Evolutionary conservation across 2,888 invertebrate genomes (phyloP).

Genomic region (Desoria tigrina): DNA sequence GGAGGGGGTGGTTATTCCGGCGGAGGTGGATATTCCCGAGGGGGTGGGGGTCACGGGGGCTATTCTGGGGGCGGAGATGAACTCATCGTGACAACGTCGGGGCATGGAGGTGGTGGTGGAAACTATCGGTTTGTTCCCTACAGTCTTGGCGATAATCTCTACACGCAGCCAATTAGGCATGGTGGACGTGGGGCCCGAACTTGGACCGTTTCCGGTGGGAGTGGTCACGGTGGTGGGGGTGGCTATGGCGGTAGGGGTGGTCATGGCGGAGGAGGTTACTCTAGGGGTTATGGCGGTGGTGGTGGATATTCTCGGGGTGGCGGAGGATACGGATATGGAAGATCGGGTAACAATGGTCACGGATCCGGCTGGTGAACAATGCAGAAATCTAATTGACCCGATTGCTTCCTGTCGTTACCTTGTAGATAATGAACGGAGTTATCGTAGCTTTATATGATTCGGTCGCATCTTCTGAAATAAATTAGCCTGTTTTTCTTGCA

Average conservation of each 20-base stretch:
- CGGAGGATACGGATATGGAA: neutral
- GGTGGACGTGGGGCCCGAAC: slow-evolving; percentile 6
- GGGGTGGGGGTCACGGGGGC: neutral
- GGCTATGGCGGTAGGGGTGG: neutral
- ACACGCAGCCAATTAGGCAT: slow-evolving; percentile 12
- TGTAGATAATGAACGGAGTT: too few species aligned
- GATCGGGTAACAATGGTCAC: neutral
- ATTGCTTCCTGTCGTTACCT: too few species aligned
- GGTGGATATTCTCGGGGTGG: neutral
- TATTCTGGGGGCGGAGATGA: neutral
- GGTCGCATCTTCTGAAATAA: too few species aligned
- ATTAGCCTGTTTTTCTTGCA: too few species aligned
- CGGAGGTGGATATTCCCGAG: neutral
- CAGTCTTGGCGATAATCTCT: slow-evolving; percentile 15
- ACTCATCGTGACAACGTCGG: neutral
- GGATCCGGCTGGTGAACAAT: neutral
- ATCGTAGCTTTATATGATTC: too few species aligned
- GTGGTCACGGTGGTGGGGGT: neutral
- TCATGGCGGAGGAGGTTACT: neutral
- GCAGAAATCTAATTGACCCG: too few species aligned
- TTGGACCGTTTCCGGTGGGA: slow-evolving; percentile 7
- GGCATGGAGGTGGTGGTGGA: neutral
- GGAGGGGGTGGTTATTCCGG: neutral
- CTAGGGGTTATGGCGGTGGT: neutral
- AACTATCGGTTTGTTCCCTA: slow-evolving; percentile 16